phyloP scores from a whole-genome alignment of 2,113 vertebrate genomes.

The Macroglossus sobrinus region DNA sequence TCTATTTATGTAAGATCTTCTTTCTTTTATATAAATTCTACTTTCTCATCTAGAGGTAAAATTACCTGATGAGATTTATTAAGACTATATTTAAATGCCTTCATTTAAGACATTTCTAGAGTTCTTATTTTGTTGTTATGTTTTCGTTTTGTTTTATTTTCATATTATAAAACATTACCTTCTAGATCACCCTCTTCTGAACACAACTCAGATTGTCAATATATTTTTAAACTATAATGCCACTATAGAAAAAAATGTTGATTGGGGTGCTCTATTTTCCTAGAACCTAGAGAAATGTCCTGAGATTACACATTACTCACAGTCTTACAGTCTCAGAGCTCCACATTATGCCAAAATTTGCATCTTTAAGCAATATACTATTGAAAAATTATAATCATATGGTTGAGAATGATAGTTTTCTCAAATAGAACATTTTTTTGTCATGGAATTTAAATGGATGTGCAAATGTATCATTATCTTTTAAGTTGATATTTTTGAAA shows the following conservation, averaged over 20 bases:
- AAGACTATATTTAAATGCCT: background rate
- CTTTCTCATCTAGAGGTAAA: background rate
- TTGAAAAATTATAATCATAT: background rate
- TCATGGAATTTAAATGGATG: background rate
- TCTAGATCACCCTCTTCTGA: background rate
- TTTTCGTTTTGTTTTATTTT: background rate
- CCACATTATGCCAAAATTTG: background rate
- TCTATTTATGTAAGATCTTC: background rate
- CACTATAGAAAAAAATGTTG: background rate
- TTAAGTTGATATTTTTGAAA: background rate
- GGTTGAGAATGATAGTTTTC: background rate
- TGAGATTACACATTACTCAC: background rate
- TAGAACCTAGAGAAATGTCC: background rate
- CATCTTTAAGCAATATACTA: background rate
- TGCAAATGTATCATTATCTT: background rate
- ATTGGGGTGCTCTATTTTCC: background rate
- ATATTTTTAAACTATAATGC: background rate
- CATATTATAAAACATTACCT: background rate
- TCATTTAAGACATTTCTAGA: background rate
- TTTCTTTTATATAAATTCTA: background rate
- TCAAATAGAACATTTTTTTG: background rate
- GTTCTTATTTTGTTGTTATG: background rate
- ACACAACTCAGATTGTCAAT: background rate
- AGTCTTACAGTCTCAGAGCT: background rate
- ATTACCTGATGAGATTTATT: background rate